Evolutionary conservation across 2,797 vertebrate species (phyloP).

Genomic region (Vireo griseus): DNA sequence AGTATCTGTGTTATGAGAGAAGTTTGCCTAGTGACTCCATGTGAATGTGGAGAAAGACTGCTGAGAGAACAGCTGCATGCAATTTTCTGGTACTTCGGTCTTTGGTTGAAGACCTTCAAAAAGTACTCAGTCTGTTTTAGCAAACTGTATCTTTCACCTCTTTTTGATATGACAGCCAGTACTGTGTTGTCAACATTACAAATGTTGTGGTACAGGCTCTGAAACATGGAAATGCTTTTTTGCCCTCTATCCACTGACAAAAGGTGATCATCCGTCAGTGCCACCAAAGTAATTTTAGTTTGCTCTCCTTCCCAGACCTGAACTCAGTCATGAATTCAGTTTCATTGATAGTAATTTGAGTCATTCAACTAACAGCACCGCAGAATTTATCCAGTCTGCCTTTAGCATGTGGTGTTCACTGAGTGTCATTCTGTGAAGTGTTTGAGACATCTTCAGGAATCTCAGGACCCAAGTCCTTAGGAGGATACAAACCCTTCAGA

Average conservation of each 20-base stretch:
- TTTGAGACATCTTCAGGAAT: neutral
- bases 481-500: neutral
- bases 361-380: neutral
- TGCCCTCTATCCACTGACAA: neutral
- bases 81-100: neutral
- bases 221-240: neutral
- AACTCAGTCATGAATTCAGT: neutral
- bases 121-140: neutral
- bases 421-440: neutral
- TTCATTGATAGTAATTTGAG: neutral
- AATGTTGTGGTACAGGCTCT: neutral
- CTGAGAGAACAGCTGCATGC: neutral
- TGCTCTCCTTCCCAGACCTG: neutral
- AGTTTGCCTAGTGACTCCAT: neutral
- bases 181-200: neutral
- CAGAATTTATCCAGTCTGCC: neutral
- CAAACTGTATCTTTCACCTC: neutral
- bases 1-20: neutral
- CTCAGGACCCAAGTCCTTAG: neutral
- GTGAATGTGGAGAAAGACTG: neutral
- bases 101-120: neutral
- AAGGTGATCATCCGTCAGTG: neutral
- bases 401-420: neutral
- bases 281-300: neutral
- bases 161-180: neutral